Evolutionary conservation across 2,797 vertebrate genomes (phyloP), one percentile per base, ranked within the genome.

Genomic region (Decapterus maruadsi): DNA sequence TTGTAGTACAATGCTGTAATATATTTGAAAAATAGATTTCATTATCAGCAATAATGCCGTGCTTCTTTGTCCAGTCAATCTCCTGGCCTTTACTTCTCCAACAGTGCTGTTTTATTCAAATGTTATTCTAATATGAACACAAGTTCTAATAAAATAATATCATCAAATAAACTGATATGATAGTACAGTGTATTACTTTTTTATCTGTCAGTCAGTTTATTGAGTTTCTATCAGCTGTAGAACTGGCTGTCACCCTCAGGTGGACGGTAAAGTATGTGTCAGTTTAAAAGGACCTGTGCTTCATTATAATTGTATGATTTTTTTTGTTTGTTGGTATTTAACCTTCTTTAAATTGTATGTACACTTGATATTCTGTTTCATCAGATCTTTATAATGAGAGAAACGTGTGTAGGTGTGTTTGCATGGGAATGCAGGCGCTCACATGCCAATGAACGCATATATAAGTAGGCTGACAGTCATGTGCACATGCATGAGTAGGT

Each of bases 401-500:
- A 50, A 20, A 50, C 9, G 63, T 26, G 51, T 29, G 40, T 80
- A 9, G 29, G 36, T 31, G n/a, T 58, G 36, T 80, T 75, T 68
- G 31, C 62, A 65, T 0, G 8, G 16, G 42, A 38, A 73, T 55
- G 34, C 51, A 78, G 63, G 51, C n/a, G 48, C 56, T 81, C 20
- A 77, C 65, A 63, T 80, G 75, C 26, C 75, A 59, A 6, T 51
- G 78, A 70, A 78, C 74, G 63, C 38, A 20, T 13, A 4, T 68
- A 81, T 26, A 26, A 80, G 71, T 68, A 76, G 78, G 79, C 60
- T 85, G 81, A 72, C 22, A 0, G 51, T 61, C 81, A 67, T 81
- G 80, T 83, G 84, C 78, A 86, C 80, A 88, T 51, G 82, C 91
- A 77, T 77, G 64, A 88, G 46, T 48, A 29, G 54, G 29, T 70